phyloP scores from a whole-genome alignment of 2,888 invertebrate species.

The Allolobophora icterica region DNA sequence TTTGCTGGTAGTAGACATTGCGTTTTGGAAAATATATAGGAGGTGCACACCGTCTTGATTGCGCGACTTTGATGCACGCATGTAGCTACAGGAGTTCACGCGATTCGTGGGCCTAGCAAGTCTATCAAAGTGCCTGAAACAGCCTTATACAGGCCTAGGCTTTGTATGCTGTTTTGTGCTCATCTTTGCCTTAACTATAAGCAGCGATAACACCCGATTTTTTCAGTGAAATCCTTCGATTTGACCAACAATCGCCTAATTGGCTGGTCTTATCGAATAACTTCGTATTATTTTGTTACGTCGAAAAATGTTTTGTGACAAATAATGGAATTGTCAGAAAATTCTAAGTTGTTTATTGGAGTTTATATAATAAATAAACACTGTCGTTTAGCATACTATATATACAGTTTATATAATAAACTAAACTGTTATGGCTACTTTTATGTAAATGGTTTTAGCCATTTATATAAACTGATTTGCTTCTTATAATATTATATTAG shows the following conservation, averaged over 20 bases:
- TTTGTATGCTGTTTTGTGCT: not conserved
- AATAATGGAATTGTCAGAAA: not conserved
- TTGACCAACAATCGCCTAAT: too few species aligned
- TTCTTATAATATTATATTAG: not conserved
- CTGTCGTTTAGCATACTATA: too few species aligned
- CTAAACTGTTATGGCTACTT: not conserved
- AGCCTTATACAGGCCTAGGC: not conserved
- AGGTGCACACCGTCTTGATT: conserved; percentile 6
- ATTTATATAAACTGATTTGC: not conserved
- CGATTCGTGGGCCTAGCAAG: too few species aligned
- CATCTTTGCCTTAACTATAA: not conserved
- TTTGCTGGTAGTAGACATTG: not conserved
- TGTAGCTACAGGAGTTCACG: too few species aligned
- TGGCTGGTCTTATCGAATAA: not conserved
- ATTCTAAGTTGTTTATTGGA: not conserved
- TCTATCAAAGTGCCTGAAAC: not conserved
- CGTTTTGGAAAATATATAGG: not conserved
- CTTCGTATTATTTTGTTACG: not conserved
- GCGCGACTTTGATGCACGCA: not conserved
- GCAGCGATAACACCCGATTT: not conserved
- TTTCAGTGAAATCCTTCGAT: not conserved
- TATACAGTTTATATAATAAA: not conserved
- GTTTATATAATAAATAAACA: not conserved
- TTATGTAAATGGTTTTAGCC: not conserved
- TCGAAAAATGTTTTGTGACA: not conserved